phyloP scores from a whole-genome alignment of 1,140 invertebrate genomes.

The Bilobella aurantiaca region DNA sequence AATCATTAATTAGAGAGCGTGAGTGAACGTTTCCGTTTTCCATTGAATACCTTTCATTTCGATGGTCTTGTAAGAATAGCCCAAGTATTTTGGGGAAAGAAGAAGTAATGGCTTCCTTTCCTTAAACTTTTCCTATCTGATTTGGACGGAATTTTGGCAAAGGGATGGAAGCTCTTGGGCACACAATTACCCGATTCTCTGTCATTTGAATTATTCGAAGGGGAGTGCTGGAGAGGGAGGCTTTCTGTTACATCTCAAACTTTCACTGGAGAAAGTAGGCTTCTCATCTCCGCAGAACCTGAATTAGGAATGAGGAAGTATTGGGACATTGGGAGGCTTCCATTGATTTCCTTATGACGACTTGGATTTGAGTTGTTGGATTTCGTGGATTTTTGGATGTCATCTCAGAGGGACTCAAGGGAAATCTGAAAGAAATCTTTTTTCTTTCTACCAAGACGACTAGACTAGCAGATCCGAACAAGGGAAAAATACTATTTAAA shows the following conservation, averaged over 20 bases:
- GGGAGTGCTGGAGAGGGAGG: too few species aligned
- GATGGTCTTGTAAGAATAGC: too few species aligned
- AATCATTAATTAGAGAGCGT: neutral
- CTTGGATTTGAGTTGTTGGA: neutral
- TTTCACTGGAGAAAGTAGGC: neutral
- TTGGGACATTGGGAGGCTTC: neutral
- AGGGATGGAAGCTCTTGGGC: neutral
- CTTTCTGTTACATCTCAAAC: neutral
- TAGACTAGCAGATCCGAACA: too few species aligned
- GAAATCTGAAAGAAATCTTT: neutral
- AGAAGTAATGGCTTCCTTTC: neutral
- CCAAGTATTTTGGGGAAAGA: neutral
- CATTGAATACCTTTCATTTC: neutral
- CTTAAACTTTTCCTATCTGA: neutral
- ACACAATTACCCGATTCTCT: neutral
- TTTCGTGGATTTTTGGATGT: neutral
- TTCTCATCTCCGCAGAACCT: neutral
- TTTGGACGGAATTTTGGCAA: neutral
- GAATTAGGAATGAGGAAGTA: neutral
- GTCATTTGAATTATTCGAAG: too few species aligned
- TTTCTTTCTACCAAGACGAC: too few species aligned
- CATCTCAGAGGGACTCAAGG: neutral
- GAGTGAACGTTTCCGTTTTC: neutral
- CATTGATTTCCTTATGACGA: neutral
- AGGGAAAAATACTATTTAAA: too few species aligned